A percentile compares a stretch with the other conserved stretches of the same genome.
Conservation (phyloP, 1,140 invertebrate genomes). For the Hydropsyche tenuis region DNA sequence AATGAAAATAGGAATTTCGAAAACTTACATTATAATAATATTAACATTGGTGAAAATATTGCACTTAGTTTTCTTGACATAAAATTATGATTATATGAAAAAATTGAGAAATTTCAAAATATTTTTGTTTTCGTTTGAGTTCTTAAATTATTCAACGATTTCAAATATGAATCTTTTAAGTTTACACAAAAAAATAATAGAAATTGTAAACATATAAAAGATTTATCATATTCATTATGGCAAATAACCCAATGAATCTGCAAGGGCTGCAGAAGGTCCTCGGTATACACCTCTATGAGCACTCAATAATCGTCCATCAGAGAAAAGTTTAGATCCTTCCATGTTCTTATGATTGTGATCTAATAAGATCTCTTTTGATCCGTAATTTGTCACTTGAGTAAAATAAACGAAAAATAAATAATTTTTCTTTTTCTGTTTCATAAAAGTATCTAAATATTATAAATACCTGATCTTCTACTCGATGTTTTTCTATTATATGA, state of each 20-base stretch:
- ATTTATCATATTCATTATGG: slow-evolving; percentile 48
- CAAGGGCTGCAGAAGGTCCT: slow-evolving; percentile 51
- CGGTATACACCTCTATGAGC: slow-evolving; percentile 59
- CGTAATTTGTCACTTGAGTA: slow-evolving; percentile 62
- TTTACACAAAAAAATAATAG: too few species aligned
- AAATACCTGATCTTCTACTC: slow-evolving; percentile 58
- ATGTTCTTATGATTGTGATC: slow-evolving; percentile 87
- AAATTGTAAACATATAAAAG: too few species aligned
- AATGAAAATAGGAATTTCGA: too few species aligned
- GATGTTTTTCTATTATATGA: slow-evolving; percentile 52
- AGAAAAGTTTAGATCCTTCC: slow-evolving; percentile 86
- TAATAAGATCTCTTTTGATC: slow-evolving; percentile 76
- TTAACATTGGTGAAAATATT: too few species aligned
- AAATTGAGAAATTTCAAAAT: too few species aligned
- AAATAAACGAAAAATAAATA: slow-evolving; percentile 14
- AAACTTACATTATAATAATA: too few species aligned
- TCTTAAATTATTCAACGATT: too few species aligned
- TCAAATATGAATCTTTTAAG: too few species aligned
- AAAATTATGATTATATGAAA: too few species aligned
- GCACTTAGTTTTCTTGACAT: too few species aligned
- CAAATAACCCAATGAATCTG: slow-evolving; percentile 60
- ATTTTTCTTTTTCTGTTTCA: too few species aligned
- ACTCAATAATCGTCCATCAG: slow-evolving; percentile 69
- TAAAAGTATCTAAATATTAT: not conserved
- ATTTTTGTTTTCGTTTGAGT: too few species aligned